Percentiles rank a stretch among this genome's conserved stretches.
Evolutionary conservation across 2,888 invertebrate species (phyloP).

Genomic region (Odontothrips loti): DNA sequence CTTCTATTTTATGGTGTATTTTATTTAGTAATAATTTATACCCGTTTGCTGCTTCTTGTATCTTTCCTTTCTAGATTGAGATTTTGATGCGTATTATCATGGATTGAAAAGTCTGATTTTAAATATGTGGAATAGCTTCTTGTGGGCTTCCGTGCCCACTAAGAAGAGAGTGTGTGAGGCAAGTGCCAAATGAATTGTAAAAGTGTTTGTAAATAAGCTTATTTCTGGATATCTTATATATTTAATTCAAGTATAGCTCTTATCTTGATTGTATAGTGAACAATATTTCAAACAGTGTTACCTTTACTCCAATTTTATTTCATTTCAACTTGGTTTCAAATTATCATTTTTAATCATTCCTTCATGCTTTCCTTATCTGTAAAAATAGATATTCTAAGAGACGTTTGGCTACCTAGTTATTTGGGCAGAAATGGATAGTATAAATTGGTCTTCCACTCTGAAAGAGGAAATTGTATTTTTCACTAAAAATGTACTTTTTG

Average conservation of each 20-base stretch:
- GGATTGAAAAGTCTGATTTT: slow-evolving; percentile 15
- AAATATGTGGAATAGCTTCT: neutral
- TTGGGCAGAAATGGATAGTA: too few species aligned
- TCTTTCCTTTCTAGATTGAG: neutral
- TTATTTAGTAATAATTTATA: too few species aligned
- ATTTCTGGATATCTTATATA: neutral
- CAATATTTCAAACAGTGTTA: neutral
- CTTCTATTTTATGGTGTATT: too few species aligned
- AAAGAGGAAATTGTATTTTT: too few species aligned
- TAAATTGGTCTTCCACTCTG: too few species aligned
- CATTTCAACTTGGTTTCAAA: too few species aligned
- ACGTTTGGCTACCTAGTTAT: neutral
- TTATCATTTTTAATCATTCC: too few species aligned
- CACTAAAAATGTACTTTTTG: too few species aligned
- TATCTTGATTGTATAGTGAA: neutral
- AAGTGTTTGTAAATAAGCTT: slow-evolving; percentile 5
- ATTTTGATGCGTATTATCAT: neutral
- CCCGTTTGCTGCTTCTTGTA: too few species aligned
- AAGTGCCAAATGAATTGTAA: slow-evolving; percentile 7
- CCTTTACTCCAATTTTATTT: neutral
- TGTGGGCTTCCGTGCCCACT: neutral
- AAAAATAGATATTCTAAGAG: neutral
- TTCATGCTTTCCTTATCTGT: neutral
- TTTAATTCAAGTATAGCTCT: neutral
- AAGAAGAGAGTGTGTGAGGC: neutral